phyloP scores from a whole-genome alignment of 2,113 vertebrate species.

The Oryzias javanicus region DNA sequence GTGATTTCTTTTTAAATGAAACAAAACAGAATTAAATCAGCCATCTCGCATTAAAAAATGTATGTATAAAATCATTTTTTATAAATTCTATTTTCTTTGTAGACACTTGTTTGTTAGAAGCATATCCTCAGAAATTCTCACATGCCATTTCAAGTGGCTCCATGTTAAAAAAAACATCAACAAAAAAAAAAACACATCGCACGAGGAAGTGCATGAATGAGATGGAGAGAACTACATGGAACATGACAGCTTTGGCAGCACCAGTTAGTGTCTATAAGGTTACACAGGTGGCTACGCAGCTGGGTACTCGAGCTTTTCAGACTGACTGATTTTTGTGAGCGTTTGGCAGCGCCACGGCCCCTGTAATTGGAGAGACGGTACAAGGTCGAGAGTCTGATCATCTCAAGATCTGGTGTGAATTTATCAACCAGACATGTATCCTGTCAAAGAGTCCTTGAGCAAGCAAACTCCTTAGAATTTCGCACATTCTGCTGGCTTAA shows the following conservation, averaged over 20 bases:
- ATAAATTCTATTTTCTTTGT: too few species aligned
- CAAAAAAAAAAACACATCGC: slow-evolving; percentile 12
- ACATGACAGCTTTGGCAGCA: slow-evolving; percentile 42
- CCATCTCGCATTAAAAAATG: neutral
- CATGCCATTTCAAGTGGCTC: slow-evolving; percentile 11
- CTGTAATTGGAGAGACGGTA: slow-evolving; percentile 35
- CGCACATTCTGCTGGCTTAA: neutral
- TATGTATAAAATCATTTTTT: neutral
- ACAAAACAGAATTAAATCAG: too few species aligned
- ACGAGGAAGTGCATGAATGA: slow-evolving; percentile 22
- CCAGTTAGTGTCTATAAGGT: slow-evolving; percentile 36
- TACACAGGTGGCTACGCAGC: slow-evolving; percentile 54
- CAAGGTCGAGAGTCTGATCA: slow-evolving; percentile 63
- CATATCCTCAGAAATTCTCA: neutral
- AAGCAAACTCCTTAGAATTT: neutral
- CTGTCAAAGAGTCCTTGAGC: slow-evolving; percentile 40
- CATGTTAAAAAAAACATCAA: slow-evolving; percentile 4
- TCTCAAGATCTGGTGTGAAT: slow-evolving; percentile 41
- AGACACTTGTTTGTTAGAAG: neutral
- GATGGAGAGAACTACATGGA: slow-evolving; percentile 27
- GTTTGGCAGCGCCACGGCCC: slow-evolving; percentile 39
- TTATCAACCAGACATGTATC: slow-evolving; percentile 40
- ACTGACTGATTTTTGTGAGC: slow-evolving; percentile 44
- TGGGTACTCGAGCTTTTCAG: slow-evolving; percentile 38
- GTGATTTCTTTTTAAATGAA: too few species aligned